Conservation (phyloP, 2,113 vertebrate species). For the Acrocephalus arundinaceus region DNA sequence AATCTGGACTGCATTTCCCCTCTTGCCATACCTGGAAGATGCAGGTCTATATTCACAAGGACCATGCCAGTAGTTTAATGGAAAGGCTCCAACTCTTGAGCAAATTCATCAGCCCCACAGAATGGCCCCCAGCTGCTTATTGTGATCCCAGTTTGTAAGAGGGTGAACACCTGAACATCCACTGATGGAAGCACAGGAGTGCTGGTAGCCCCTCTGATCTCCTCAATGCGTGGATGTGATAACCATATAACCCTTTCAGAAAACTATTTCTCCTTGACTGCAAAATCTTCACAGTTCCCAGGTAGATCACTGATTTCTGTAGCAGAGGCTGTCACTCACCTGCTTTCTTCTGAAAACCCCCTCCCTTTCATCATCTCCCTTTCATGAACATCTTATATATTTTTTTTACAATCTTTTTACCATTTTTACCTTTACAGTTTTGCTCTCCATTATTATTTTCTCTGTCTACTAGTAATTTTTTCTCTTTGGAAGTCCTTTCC, state of each 20-base stretch:
- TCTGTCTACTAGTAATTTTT: background rate
- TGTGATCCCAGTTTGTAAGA: background rate
- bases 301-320: background rate
- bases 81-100: background rate
- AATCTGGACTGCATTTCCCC: background rate
- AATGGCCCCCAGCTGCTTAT: background rate
- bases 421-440: background rate
- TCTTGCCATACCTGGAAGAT: background rate
- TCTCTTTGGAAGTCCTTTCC: conserved; percentile 7
- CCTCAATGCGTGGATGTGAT: background rate
- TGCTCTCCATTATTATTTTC: background rate
- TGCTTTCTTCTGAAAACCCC: background rate
- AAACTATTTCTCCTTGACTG: background rate
- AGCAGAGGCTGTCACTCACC: background rate
- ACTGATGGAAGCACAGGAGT: background rate
- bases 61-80: background rate
- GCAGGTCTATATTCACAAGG: background rate
- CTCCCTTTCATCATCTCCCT: background rate
- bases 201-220: background rate
- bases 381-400: too few relatives aligned
- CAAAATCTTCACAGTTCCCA: background rate
- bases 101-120: background rate
- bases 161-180: background rate
- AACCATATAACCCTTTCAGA: background rate
- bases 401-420: background rate